A percentile compares a stretch with the other conserved stretches of the same genome.
Evolutionary conservation across 2,113 vertebrate species (phyloP).

Genomic region (Sterrhoptilus dennistouni): DNA sequence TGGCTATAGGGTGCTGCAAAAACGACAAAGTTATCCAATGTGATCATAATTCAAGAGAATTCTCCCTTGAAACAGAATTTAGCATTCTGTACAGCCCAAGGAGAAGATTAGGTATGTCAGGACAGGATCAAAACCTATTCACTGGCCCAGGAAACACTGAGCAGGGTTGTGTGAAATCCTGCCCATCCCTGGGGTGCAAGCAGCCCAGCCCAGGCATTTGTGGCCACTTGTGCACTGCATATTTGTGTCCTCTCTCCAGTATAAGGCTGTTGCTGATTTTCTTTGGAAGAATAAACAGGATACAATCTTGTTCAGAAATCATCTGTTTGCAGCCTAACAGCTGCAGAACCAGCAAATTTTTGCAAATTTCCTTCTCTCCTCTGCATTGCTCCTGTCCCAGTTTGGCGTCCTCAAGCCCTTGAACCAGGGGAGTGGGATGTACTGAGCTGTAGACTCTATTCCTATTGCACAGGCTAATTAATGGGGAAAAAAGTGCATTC

Average conservation of each 20-base stretch:
- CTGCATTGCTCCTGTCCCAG: background rate
- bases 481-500: background rate
- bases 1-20: background rate
- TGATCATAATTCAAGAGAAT: background rate
- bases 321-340: background rate
- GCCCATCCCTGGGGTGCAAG: background rate
- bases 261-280: background rate
- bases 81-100: background rate
- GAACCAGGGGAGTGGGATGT: background rate
- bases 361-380: background rate
- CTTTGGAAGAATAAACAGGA: background rate
- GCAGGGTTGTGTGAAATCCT: background rate
- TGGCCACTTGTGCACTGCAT: background rate
- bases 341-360: background rate
- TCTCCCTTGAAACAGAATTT: background rate
- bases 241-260: background rate
- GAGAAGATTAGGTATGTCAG: background rate
- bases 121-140: background rate
- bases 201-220: background rate
- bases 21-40: background rate
- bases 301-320: background rate
- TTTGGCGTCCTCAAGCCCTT: background rate
- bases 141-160: rapidly evolving
- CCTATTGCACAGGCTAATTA: background rate
- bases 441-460: background rate